These are phyloP conservation scores for Odontomachus brunneus DNA, from an alignment of 1,140 invertebrate species.

Conservation along the genomic window DNA sequence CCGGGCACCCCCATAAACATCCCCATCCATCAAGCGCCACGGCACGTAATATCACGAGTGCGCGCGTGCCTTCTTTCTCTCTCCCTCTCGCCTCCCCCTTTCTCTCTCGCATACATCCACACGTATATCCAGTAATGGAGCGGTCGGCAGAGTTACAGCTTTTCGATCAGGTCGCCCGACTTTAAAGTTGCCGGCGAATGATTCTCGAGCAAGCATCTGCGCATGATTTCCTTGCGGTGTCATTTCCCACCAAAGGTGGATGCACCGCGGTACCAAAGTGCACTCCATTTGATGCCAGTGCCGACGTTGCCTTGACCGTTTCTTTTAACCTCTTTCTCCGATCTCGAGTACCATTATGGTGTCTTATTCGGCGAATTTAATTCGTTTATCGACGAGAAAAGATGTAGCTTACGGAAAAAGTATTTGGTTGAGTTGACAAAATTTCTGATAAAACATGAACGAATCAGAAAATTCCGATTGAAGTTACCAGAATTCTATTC, in stretches of 20 bases:
- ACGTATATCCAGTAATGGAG: constrained; percentile 17
- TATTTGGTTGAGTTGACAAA: too few relatives aligned
- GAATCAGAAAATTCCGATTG: too few relatives aligned
- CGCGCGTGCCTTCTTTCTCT: background rate
- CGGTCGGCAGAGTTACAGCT: constrained; percentile 12
- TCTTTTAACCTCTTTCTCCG: background rate
- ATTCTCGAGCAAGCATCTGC: constrained; percentile 17
- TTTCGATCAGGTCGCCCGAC: constrained; percentile 26
- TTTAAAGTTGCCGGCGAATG: constrained; percentile 3
- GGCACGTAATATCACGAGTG: constrained; percentile 38
- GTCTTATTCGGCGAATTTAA: background rate
- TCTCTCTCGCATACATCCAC: background rate
- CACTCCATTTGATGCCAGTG: background rate
- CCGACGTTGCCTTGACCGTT: too few relatives aligned
- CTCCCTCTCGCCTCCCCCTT: too few relatives aligned
- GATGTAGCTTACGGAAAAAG: too few relatives aligned
- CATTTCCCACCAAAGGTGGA: background rate
- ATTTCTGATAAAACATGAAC: too few relatives aligned
- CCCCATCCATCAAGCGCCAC: constrained; percentile 59
- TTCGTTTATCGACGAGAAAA: background rate
- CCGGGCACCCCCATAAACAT: constrained; percentile 45
- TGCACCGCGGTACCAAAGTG: background rate
- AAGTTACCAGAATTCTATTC: too few relatives aligned
- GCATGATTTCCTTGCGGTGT: constrained; percentile 3
- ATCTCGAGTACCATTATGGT: background rate